Base-by-base conservation (phyloP, 2,113 vertebrate genomes). In the Tragulus kanchil region DNA sequence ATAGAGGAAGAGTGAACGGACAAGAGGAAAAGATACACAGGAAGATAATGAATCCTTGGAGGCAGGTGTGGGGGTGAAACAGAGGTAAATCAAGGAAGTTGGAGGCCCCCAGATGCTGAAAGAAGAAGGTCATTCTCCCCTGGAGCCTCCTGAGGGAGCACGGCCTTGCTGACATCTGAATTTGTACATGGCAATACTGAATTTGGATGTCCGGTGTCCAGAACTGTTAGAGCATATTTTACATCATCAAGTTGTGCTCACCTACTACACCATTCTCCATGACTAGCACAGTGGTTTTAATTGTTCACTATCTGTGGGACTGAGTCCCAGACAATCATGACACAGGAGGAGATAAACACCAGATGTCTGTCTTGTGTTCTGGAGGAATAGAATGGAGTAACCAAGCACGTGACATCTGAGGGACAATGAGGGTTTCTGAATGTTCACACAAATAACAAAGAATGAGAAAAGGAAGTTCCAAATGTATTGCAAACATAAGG, bases 151-250 rank as follows among this genome's bases (percentile, higher is more conserved):
- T 42, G 23, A 83, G 45, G 11, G 17, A 77, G 6, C 5, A 4
- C 1, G 0, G 0, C 31, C 26, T 8, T 42, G 8, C 9, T 45
- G 3, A 14, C 8, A 42, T 8, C 48, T 89, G 25, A 4, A 69
- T 59, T 88, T 81, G 14, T 3, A 36, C 5, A 10, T 4, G 0
- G 1, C 28, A 23, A 62, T 31, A 28, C 59, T 36, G 8, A 89
- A 16, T 88, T 56, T 21, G 23, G 16, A 13, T 14, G 85, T 42
- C 58, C 28, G 45, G 3, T 0, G 26, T 12, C 11, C 28, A 42
- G 3, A 52, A 83, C 31, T 79, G 7, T 62, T 42, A 61, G 16
- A 59, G 3, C 52, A 3, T 21, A 5, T 54, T 14, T 58, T 90
- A 83, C 1, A 62, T 58, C 1, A 10, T 21, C 23, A 59, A 26